A percentile compares a stretch with the other conserved stretches of the same genome.
Conservation (phyloP, 2,113 vertebrate genomes). For the Saccopteryx bilineata region DNA sequence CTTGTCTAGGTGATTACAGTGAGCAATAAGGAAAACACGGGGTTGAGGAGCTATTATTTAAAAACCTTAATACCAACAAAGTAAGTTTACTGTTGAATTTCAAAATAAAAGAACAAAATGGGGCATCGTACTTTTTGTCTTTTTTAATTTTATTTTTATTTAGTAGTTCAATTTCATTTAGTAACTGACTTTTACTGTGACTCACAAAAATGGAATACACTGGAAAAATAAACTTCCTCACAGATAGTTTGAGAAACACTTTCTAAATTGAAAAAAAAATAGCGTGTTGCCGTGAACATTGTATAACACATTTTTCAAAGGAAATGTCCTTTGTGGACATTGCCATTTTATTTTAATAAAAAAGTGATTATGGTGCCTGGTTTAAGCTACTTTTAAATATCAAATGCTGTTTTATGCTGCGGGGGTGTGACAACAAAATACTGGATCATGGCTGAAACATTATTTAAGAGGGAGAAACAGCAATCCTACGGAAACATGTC, state of each 20-base stretch:
- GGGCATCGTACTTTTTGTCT: background rate
- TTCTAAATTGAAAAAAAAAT: background rate
- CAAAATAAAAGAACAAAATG: background rate
- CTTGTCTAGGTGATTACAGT: background rate
- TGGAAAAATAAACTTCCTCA: constrained; percentile 23
- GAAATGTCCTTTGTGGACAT: background rate
- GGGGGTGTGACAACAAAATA: constrained; percentile 20
- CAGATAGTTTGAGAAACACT: background rate
- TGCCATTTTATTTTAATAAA: constrained; percentile 45
- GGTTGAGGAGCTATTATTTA: background rate
- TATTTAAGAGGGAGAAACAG: constrained; percentile 40
- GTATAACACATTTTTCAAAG: background rate
- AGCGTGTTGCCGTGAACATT: background rate
- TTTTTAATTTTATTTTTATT: constrained; percentile 34
- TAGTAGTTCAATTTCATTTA: background rate
- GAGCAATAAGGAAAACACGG: background rate
- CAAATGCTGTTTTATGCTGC: background rate
- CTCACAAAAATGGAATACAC: background rate
- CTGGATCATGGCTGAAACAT: constrained; percentile 42
- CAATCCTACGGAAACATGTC: constrained; percentile 36
- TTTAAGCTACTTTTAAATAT: constrained; percentile 66
- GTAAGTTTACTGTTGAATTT: background rate
- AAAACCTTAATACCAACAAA: background rate
- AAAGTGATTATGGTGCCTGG: background rate
- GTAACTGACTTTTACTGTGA: background rate